Conservation (phyloP, 2,797 vertebrate species). For the Discoglossus pictus region DNA sequence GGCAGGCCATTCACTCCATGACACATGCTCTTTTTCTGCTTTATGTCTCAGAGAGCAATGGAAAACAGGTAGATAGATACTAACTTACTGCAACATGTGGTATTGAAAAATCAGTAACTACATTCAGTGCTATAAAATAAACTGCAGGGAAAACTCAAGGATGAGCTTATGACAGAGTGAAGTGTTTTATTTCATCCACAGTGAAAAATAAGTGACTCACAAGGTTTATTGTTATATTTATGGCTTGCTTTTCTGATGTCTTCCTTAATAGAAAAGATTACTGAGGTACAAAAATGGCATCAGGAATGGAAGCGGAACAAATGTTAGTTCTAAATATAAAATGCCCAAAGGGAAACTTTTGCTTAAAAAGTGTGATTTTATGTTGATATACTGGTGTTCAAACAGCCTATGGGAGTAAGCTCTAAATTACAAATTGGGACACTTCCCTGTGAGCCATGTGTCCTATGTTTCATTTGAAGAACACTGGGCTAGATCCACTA, state of each 20-base stretch:
- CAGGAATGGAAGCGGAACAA: not conserved
- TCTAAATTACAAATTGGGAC: too few relatives aligned
- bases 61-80: conserved; percentile 20
- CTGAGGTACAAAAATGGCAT: conserved; percentile 21
- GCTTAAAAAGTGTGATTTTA: too few relatives aligned
- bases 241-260: conserved; percentile 16
- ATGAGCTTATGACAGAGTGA: conserved; percentile 44
- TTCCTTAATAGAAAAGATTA: conserved; percentile 41
- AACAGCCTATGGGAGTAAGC: too few relatives aligned
- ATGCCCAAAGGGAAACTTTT: too few relatives aligned
- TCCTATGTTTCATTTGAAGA: too few relatives aligned
- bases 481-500: too few relatives aligned
- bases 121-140: conserved; percentile 37
- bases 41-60: conserved; percentile 25
- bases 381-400: too few relatives aligned
- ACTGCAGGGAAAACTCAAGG: conserved; percentile 40
- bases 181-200: conserved; percentile 44
- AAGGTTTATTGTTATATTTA: conserved; percentile 31
- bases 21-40: conserved; percentile 54
- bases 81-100: conserved; percentile 31
- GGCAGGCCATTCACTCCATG: too few relatives aligned
- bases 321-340: not conserved
- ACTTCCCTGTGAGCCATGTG: too few relatives aligned
- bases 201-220: conserved; percentile 41
- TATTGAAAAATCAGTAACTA: conserved; percentile 40